phyloP scores from a whole-genome alignment of 1,140 invertebrate genomes.

The Doryteuthis pealeii region DNA sequence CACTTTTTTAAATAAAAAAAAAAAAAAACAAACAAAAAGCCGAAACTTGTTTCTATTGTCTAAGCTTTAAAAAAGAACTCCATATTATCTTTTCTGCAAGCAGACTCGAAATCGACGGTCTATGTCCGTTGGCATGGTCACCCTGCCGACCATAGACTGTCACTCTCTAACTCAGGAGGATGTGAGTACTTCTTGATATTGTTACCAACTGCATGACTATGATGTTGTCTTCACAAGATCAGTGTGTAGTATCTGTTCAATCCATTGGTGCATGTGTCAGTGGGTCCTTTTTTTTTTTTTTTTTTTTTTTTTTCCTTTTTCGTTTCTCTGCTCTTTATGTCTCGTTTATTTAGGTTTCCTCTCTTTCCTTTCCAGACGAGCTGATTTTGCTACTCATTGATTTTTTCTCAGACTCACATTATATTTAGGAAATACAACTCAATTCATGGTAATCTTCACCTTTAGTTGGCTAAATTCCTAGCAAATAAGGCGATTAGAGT shows the following conservation, averaged over 20 bases:
- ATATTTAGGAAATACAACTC: too few species aligned
- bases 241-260: too few species aligned
- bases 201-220: neutral
- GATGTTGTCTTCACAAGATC: neutral
- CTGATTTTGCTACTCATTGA: neutral
- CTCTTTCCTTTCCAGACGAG: neutral
- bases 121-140: slow-evolving; percentile 83
- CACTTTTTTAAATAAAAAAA: too few species aligned
- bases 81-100: slow-evolving; percentile 1
- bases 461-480: too few species aligned
- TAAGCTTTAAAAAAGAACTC: neutral
- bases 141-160: slow-evolving; percentile 81
- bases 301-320: too few species aligned
- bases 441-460: too few species aligned
- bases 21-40: too few species aligned
- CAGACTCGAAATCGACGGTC: slow-evolving; percentile 64
- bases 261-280: too few species aligned
- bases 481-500: too few species aligned
- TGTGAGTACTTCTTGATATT: slow-evolving; percentile 70
- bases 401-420: neutral
- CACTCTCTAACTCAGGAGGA: slow-evolving; percentile 79
- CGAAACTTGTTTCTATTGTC: neutral
- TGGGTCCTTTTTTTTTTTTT: too few species aligned
- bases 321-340: neutral
- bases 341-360: too few species aligned